These are phyloP conservation scores for Eumacrocentrus americanus DNA, from an alignment of 2,888 invertebrate species.

Conservation along the genomic window DNA sequence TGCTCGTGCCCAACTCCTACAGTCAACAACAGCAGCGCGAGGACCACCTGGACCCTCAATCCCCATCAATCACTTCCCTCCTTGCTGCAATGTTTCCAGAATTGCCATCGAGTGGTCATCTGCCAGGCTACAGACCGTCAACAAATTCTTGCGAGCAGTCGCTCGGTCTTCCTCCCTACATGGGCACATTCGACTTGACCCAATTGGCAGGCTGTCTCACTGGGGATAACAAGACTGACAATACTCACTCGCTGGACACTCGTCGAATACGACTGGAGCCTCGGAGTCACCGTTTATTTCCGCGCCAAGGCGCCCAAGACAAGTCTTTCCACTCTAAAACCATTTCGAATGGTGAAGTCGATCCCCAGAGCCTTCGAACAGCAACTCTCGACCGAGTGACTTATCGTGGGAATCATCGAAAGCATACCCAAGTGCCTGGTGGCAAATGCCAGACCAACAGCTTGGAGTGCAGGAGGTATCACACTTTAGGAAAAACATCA, in stretches of 20 bases:
- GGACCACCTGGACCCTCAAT: slow-evolving; percentile 37
- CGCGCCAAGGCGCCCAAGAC: background rate
- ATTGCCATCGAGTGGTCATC: slow-evolving; percentile 47
- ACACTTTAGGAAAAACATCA: slow-evolving; percentile 48
- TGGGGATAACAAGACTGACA: slow-evolving; percentile 39
- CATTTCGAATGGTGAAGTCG: slow-evolving; percentile 39
- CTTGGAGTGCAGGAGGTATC: slow-evolving; percentile 50
- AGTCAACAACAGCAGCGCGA: slow-evolving; percentile 17
- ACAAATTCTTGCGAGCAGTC: slow-evolving; percentile 42
- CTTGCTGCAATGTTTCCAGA: slow-evolving; percentile 59
- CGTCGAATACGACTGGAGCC: slow-evolving; percentile 51
- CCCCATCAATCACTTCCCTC: slow-evolving; percentile 54
- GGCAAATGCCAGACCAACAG: slow-evolving; percentile 49
- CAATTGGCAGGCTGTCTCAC: slow-evolving; percentile 48
- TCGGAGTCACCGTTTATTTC: slow-evolving; percentile 48
- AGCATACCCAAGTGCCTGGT: slow-evolving; percentile 39
- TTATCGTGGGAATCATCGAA: slow-evolving; percentile 49
- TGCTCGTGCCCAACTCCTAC: slow-evolving; percentile 50
- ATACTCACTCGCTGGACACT: slow-evolving; percentile 46
- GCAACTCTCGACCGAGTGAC: slow-evolving; percentile 55
- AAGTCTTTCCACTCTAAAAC: slow-evolving; percentile 22
- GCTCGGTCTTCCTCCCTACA: slow-evolving; percentile 43
- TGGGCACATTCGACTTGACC: slow-evolving; percentile 47
- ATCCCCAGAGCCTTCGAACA: slow-evolving; percentile 47
- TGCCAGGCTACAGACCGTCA: slow-evolving; percentile 53